These are phyloP conservation scores for Vidua chalybeata DNA, from an alignment of 2,113 vertebrate genomes.

Conservation along the genomic window DNA sequence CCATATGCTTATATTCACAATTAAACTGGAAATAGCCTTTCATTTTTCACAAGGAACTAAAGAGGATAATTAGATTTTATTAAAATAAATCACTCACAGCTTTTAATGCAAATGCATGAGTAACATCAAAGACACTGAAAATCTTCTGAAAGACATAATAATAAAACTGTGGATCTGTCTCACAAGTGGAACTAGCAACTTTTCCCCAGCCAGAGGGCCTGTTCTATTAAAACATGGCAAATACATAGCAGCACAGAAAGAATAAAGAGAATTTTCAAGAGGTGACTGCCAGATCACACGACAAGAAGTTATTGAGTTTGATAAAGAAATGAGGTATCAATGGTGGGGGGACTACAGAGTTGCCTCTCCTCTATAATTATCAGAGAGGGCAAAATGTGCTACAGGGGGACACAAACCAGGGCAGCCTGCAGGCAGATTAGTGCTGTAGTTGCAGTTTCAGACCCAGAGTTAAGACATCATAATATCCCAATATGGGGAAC, in stretches of 20 bases:
- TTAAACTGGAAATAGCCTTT: background rate
- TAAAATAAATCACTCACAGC: conserved; percentile 23
- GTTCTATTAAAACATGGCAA: conserved; percentile 25
- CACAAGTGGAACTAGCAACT: background rate
- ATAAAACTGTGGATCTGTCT: conserved; percentile 1
- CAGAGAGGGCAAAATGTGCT: background rate
- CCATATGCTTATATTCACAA: background rate
- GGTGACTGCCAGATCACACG: background rate
- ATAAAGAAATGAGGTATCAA: conserved; percentile 23
- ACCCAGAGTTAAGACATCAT: background rate
- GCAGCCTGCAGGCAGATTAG: background rate
- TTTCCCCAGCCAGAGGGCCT: conserved; percentile 26
- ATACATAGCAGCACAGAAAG: conserved; percentile 8
- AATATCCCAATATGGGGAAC: background rate
- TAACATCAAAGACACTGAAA: conserved; percentile 38
- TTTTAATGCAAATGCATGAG: conserved; percentile 25
- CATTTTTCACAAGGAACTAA: conserved; percentile 14
- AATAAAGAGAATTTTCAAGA: conserved; percentile 64
- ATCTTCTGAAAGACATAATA: conserved; percentile 39
- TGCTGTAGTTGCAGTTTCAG: background rate
- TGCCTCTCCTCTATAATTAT: background rate
- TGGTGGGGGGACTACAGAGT: background rate
- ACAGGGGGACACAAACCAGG: background rate
- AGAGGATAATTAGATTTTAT: conserved; percentile 15
- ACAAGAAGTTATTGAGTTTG: background rate